Conservation (phyloP, 2,888 invertebrate genomes). For the Timandra comae region DNA sequence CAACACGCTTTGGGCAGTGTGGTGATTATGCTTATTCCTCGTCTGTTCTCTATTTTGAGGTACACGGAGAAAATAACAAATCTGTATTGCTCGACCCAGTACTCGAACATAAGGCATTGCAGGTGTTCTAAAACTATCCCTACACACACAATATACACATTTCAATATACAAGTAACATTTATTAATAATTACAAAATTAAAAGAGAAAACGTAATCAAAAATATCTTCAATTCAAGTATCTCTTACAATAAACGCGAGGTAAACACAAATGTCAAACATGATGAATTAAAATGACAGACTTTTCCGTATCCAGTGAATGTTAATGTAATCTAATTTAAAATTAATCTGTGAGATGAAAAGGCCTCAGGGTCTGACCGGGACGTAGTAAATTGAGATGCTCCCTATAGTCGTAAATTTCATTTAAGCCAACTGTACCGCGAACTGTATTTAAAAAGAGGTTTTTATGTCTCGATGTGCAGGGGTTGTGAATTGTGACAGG, state of each 20-base stretch:
- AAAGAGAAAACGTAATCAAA: too few species aligned
- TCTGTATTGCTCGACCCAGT: too few species aligned
- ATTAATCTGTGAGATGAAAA: slow-evolving; percentile 63
- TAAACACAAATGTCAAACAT: slow-evolving; percentile 23
- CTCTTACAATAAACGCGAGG: neutral
- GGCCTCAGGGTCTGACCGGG: slow-evolving; percentile 32
- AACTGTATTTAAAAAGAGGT: slow-evolving; percentile 42
- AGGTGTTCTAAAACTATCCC: too few species aligned
- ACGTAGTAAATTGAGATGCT: slow-evolving; percentile 47
- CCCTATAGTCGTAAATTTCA: slow-evolving; percentile 50
- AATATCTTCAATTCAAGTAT: too few species aligned
- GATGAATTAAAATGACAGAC: slow-evolving; percentile 46
- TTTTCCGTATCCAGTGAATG: slow-evolving; percentile 45
- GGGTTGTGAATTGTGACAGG: slow-evolving; percentile 1
- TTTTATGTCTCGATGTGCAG: slow-evolving; percentile 16
- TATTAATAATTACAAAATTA: too few species aligned
- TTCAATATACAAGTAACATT: too few species aligned
- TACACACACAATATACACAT: too few species aligned
- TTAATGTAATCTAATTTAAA: slow-evolving; percentile 66
- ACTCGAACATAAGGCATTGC: too few species aligned
- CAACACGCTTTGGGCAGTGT: too few species aligned
- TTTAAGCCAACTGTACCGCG: slow-evolving; percentile 42
- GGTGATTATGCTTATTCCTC: too few species aligned
- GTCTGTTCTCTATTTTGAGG: too few species aligned
- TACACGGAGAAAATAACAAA: too few species aligned